phyloP scores from a whole-genome alignment of 2,797 vertebrate species.

The Hydrocynus forskahlii region DNA sequence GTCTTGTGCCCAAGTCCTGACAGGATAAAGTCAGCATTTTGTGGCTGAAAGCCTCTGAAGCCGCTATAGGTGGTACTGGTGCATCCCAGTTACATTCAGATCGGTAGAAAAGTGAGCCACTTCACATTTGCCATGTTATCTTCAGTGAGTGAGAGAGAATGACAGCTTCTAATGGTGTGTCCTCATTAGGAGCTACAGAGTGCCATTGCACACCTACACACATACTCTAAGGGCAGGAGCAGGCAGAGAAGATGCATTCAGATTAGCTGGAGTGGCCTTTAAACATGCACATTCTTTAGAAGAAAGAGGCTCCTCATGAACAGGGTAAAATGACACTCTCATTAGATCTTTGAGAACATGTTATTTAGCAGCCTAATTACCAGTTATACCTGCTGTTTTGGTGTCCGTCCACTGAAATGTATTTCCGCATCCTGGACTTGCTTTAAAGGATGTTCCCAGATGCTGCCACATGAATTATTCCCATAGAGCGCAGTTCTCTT shows the following conservation, averaged over 20 bases:
- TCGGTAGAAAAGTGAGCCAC: not conserved
- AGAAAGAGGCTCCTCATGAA: not conserved
- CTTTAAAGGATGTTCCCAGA: not conserved
- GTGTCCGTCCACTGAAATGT: not conserved
- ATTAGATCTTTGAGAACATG: not conserved
- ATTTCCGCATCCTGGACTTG: not conserved
- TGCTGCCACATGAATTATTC: conserved; percentile 14
- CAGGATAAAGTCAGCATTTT: too few species aligned
- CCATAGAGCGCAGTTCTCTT: not conserved
- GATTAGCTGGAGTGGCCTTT: not conserved
- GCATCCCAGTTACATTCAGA: not conserved
- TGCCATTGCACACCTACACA: conserved; percentile 27
- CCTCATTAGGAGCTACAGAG: conserved; percentile 25
- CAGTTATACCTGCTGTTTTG: conserved; percentile 9
- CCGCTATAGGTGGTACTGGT: too few species aligned
- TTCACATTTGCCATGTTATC: conserved; percentile 18
- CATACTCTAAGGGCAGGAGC: conserved; percentile 10
- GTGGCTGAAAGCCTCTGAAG: too few species aligned
- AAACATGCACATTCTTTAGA: not conserved
- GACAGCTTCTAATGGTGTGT: conserved; percentile 5
- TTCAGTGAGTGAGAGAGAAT: conserved; percentile 7
- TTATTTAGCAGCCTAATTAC: conserved; percentile 16
- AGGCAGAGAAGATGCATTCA: not conserved
- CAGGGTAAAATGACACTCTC: not conserved
- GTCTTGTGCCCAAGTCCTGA: too few species aligned